These are phyloP conservation scores for Pelecanoides urinatrix DNA, from an alignment of 2,113 vertebrate genomes.

Conservation along the genomic window DNA sequence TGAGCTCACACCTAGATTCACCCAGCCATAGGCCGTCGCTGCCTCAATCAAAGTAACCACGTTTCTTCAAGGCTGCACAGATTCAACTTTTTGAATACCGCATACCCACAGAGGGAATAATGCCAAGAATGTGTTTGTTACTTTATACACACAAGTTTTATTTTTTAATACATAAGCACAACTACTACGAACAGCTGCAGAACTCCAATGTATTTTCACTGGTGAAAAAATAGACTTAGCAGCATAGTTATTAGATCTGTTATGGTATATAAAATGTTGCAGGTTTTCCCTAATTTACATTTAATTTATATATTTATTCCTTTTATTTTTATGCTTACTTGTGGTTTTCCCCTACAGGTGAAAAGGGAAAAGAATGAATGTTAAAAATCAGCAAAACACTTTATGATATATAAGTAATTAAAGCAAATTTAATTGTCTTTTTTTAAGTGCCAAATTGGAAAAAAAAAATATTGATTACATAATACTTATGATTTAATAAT, in stretches of 20 bases:
- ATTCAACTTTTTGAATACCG: background rate
- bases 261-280: background rate
- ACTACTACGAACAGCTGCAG: background rate
- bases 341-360: background rate
- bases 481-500: background rate
- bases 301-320: background rate
- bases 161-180: background rate
- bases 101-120: background rate
- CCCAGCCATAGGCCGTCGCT: background rate
- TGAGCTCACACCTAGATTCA: background rate
- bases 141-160: background rate
- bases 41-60: background rate
- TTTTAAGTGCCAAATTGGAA: background rate
- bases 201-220: background rate
- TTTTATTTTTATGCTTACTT: background rate
- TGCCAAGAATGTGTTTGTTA: background rate
- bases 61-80: background rate
- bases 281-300: background rate
- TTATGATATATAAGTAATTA: background rate
- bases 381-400: background rate
- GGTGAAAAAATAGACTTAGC: background rate
- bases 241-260: background rate
- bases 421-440: background rate
- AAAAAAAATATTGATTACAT: background rate
- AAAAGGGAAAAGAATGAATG: background rate